Evolutionary conservation across 2,888 invertebrate species (phyloP), one percentile per base, ranked within the genome.

Genomic region (Aspidiotus rigidus): DNA sequence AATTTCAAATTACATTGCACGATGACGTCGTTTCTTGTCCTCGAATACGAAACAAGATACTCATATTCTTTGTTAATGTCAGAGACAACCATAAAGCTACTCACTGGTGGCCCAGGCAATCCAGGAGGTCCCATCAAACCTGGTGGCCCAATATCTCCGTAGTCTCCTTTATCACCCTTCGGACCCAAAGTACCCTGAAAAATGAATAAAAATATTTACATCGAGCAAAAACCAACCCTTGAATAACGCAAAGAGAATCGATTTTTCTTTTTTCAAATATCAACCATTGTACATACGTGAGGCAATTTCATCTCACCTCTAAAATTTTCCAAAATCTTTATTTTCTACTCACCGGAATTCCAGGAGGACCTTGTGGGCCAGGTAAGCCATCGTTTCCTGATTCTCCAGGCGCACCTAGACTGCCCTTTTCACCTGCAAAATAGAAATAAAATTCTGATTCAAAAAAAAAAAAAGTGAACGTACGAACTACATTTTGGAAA

Each of bases 51-150:
- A 28, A 28, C 28, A 28, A 28, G 28, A 28, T 28, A 5, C 28
- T 28, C 2, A 28, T 28, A 28, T 28, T 28, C 28, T 28, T 28
- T 28, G 28, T 28, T 28, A 28, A 28, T 62, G n/a, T 10, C 10
- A 2, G n/a, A 62, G 15, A 15, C n/a, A 60, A 40, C 39, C n/a
- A 55, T 5, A 11, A 39, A 41, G 49, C 62, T 64, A 74, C 75
- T 71, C 73, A 75, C 74, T 49, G 88, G 88, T 49, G 88, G 88
- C 69, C 88, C 88, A 9, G 87, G 87, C 73, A 88, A 78, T 11
- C 75, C 94, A 15, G 95, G 94, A 44, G 94, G 93, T 73, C 95
- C 95, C 86, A 95, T 90, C 76, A 93, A 84, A 71, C 96, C 95
- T 11, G 95, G 92, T 9, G 92, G 91, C 60, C 94, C 94, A 78